A percentile compares a stretch with the other conserved stretches of the same genome.
Evolutionary conservation across 2,113 vertebrate species (phyloP).

Genomic region (Elanus axillaris): DNA sequence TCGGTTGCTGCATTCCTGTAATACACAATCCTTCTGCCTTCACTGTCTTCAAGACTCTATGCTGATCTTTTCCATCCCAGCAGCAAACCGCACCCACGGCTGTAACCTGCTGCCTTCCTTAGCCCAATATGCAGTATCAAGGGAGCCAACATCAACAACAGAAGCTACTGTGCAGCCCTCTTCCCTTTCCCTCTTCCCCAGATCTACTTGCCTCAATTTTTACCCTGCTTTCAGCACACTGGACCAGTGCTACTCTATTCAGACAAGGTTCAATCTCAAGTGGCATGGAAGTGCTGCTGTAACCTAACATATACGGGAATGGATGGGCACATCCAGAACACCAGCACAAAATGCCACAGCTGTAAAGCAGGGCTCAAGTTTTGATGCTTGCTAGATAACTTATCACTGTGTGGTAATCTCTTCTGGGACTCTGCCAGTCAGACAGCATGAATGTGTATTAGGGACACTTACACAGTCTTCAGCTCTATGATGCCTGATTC

Average conservation of each 20-base stretch:
- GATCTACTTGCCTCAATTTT: background rate
- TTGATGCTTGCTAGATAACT: background rate
- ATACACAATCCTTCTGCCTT: background rate
- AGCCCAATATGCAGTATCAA: background rate
- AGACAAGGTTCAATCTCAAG: background rate
- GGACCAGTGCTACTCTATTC: background rate
- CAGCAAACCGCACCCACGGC: background rate
- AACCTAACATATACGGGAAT: background rate
- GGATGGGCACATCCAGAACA: background rate
- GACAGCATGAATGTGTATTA: background rate
- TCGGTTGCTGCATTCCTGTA: background rate
- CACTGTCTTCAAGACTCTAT: background rate
- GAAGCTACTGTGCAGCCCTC: background rate
- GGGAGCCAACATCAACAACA: background rate
- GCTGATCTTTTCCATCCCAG: background rate
- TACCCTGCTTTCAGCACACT: background rate
- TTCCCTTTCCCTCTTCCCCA: background rate
- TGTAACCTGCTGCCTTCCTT: background rate
- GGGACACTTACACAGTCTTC: background rate
- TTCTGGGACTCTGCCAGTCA: background rate
- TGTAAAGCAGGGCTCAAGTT: background rate
- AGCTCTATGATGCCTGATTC: background rate
- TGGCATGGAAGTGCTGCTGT: background rate
- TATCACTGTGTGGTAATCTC: background rate
- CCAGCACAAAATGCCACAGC: background rate